Evolutionary conservation across 1,140 invertebrate species (phyloP).

Genomic region (Euwallacea fornicatus): DNA sequence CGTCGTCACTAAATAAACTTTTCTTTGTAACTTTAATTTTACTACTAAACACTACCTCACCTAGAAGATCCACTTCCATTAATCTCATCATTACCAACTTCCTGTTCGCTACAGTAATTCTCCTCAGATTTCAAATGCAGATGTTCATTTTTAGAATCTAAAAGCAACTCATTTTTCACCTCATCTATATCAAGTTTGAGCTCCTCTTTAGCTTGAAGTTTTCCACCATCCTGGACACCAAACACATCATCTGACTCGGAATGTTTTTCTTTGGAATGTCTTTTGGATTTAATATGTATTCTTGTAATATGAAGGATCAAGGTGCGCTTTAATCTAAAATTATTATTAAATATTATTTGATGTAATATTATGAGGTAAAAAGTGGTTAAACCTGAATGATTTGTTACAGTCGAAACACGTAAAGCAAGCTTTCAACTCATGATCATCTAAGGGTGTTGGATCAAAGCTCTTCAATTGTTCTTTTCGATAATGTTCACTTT

Average conservation of each 20-base stretch:
- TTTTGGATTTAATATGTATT: constrained; percentile 33
- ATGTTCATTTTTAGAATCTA: too few relatives aligned
- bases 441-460: background rate
- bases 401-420: constrained; percentile 37
- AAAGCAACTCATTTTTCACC: too few relatives aligned
- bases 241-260: too few relatives aligned
- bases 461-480: constrained; percentile 5
- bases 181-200: too few relatives aligned
- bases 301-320: constrained; percentile 36
- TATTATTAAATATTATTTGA: constrained; percentile 1
- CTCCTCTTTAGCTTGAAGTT: too few relatives aligned
- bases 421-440: constrained; percentile 10
- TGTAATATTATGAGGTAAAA: background rate
- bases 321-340: constrained; percentile 28
- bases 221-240: too few relatives aligned
- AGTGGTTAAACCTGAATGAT: constrained; percentile 29
- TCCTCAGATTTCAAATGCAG: too few relatives aligned
- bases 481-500: constrained; percentile 34
- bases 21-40: too few relatives aligned
- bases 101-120: too few relatives aligned
- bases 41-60: background rate
- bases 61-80: constrained; percentile 11
- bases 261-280: background rate
- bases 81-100: too few relatives aligned
- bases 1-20: background rate